phyloP scores from a whole-genome alignment of 2,797 vertebrate genomes.

The Parambassis ranga region DNA sequence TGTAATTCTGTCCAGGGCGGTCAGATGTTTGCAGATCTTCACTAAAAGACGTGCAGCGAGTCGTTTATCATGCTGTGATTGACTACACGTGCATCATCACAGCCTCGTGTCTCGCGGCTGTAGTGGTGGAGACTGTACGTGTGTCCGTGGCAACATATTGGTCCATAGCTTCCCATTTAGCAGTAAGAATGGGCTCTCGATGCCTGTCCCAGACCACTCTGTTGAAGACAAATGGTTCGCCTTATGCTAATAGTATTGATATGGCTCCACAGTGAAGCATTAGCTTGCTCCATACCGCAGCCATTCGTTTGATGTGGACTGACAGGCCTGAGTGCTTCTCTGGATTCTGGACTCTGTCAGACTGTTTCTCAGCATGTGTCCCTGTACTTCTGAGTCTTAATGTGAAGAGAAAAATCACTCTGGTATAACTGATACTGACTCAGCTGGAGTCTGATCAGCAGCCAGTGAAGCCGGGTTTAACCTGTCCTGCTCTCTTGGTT shows the following conservation, averaged over 20 bases:
- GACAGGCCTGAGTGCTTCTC: slow-evolving; percentile 46
- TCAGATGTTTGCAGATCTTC: too few relatives aligned
- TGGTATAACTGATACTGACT: too few relatives aligned
- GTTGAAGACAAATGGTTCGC: slow-evolving; percentile 31
- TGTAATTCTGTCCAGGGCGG: too few relatives aligned
- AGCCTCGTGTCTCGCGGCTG: too few relatives aligned
- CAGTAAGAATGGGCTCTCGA: slow-evolving; percentile 17
- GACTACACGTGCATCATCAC: too few relatives aligned
- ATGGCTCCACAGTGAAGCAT: slow-evolving; percentile 40
- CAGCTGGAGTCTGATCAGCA: too few relatives aligned
- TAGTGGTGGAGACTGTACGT: neutral
- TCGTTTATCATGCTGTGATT: too few relatives aligned
- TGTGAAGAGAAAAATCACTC: too few relatives aligned
- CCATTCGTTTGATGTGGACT: slow-evolving; percentile 40
- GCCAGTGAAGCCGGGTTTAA: slow-evolving; percentile 19
- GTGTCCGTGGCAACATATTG: slow-evolving; percentile 10
- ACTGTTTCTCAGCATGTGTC: neutral
- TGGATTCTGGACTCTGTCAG: neutral
- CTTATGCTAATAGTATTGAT: slow-evolving; percentile 49
- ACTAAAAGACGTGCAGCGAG: too few relatives aligned
- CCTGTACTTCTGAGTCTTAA: too few relatives aligned
- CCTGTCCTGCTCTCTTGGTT: slow-evolving; percentile 59
- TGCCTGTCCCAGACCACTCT: slow-evolving; percentile 56
- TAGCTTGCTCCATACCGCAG: slow-evolving; percentile 26
- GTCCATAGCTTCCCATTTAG: slow-evolving; percentile 18